Conservation (phyloP, 2,888 invertebrate genomes). For the Anoncus sp. region DNA sequence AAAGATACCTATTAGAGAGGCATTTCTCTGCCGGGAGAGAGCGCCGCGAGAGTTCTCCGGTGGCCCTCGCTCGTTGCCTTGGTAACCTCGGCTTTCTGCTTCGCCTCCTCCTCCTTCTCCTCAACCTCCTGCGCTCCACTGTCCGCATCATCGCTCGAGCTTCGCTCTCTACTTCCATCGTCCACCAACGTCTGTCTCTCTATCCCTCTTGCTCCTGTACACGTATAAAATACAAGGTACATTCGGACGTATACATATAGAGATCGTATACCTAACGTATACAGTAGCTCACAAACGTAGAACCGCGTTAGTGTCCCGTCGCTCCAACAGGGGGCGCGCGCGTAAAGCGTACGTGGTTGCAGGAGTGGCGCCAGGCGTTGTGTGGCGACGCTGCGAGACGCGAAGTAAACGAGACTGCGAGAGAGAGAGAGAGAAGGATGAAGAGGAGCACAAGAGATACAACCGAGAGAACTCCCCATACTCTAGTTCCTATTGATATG, state of each 20-base stretch:
- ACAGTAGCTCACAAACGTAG: constrained; percentile 35
- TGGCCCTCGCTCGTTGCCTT: constrained; percentile 76
- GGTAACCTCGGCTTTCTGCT: constrained; percentile 74
- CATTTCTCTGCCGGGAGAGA: constrained; percentile 74
- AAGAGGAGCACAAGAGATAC: constrained; percentile 19
- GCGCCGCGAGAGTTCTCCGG: constrained; percentile 62
- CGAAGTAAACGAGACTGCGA: constrained; percentile 43
- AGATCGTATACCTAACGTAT: neutral
- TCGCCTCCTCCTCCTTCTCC: constrained; percentile 58
- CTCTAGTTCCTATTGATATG: constrained; percentile 37
- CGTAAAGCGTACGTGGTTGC: constrained; percentile 57
- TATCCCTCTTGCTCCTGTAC: neutral
- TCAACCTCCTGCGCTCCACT: too few relatives aligned
- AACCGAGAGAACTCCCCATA: constrained; percentile 52
- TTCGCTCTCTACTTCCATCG: constrained; percentile 23
- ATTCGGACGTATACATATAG: neutral
- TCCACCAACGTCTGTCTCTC: constrained; percentile 6
- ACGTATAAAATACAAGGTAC: constrained; percentile 14
- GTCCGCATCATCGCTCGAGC: constrained; percentile 30
- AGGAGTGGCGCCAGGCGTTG: constrained; percentile 55
- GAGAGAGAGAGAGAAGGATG: constrained; percentile 7
- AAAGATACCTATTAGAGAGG: constrained; percentile 81
- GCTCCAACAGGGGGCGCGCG: constrained; percentile 28
- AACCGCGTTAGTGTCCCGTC: constrained; percentile 20
- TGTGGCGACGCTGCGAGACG: constrained; percentile 51